Percentiles rank a stretch among this genome's conserved stretches.
phyloP scores from a whole-genome alignment of 2,888 invertebrate species.

The Meteorus colon region DNA sequence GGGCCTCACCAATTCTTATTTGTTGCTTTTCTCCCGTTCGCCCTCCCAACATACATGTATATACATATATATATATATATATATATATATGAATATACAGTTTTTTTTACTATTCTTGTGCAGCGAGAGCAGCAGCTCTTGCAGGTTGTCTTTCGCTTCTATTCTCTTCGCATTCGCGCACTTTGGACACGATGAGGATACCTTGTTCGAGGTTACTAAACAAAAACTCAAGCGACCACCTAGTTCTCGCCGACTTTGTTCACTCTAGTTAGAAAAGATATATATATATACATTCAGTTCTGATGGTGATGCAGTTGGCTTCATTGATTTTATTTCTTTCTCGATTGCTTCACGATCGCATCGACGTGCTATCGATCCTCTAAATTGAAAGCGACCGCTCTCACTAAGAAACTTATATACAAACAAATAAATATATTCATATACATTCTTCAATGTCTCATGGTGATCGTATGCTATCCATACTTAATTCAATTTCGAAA shows the following conservation, averaged over 20 bases:
- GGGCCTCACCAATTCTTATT: conserved; percentile 22
- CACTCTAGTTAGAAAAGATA: conserved; percentile 57
- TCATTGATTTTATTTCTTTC: conserved; percentile 41
- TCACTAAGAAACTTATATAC: background rate
- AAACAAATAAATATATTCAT: background rate
- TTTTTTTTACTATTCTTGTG: conserved; percentile 9
- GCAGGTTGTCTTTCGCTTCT: background rate
- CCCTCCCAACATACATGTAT: conserved; percentile 22
- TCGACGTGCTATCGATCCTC: conserved; percentile 33
- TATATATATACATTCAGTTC: conserved; percentile 26
- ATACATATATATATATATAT: background rate
- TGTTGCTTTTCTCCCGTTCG: conserved; percentile 33
- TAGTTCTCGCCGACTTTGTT: conserved; percentile 57
- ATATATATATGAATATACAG: background rate
- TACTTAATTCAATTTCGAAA: background rate
- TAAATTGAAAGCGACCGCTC: conserved; percentile 43
- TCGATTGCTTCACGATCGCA: conserved; percentile 23
- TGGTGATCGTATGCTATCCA: background rate
- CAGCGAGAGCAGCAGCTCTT: background rate
- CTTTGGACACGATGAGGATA: conserved; percentile 7
- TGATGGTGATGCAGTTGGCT: conserved; percentile 31
- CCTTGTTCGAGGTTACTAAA: conserved; percentile 1
- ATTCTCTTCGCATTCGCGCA: conserved; percentile 8
- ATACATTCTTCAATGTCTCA: conserved; percentile 5
- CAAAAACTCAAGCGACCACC: conserved; percentile 52